Conservation (phyloP, 2,888 invertebrate species). For the Ectemnius lituratus region DNA sequence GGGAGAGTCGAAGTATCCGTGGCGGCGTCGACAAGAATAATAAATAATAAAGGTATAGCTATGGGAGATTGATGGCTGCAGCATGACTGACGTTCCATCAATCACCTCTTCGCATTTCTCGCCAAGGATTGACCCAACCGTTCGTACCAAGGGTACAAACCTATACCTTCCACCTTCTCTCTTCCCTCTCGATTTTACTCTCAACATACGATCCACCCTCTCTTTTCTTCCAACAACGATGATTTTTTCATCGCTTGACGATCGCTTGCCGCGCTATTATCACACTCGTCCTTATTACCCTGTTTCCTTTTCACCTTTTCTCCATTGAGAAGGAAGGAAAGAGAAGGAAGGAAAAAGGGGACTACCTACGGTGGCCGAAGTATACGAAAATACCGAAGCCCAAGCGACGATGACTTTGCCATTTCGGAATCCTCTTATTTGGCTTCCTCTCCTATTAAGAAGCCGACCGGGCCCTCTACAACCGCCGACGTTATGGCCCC, state of each 20-base stretch:
- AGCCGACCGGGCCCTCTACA: conserved; percentile 17
- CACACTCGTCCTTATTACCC: conserved; percentile 57
- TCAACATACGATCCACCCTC: conserved; percentile 28
- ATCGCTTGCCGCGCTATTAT: conserved; percentile 54
- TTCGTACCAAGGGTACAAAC: conserved; percentile 20
- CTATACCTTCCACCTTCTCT: conserved; percentile 28
- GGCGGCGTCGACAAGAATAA: conserved; percentile 68
- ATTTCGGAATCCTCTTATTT: conserved; percentile 56
- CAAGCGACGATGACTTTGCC: conserved; percentile 51
- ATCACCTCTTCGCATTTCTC: conserved; percentile 70
- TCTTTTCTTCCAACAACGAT: conserved; percentile 8
- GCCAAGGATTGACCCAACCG: conserved; percentile 63
- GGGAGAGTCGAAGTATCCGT: conserved; percentile 52
- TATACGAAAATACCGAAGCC: conserved; percentile 25
- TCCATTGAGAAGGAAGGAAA: conserved; percentile 13
- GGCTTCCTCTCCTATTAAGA: conserved; percentile 49
- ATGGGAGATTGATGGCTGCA: conserved; percentile 76
- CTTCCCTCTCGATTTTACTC: conserved; percentile 26
- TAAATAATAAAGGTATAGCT: conserved; percentile 73
- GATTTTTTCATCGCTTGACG: conserved; percentile 18
- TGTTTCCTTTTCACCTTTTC: conserved; percentile 43
- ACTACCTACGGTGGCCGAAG: conserved; percentile 47
- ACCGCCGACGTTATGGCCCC: conserved; percentile 41
- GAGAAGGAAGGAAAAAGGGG: neutral
- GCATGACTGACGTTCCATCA: conserved; percentile 77